A percentile compares a stretch with the other conserved stretches of the same genome.
Conservation (phyloP, 1,140 invertebrate species). For the Hirudo medicinalis region DNA sequence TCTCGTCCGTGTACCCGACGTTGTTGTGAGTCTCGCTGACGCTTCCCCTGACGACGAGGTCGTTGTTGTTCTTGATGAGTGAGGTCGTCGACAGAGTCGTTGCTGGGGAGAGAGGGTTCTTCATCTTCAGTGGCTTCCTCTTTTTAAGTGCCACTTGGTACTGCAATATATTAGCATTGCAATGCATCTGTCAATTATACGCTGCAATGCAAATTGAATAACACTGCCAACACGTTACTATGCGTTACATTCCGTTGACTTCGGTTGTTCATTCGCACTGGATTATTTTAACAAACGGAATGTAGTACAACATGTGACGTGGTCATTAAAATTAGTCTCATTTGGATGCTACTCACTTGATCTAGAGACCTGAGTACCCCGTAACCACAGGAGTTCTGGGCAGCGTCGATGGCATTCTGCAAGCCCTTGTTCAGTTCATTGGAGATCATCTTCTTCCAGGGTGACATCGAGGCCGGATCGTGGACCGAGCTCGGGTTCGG, state of each 20-base stretch:
- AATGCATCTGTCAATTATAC: too few relatives aligned
- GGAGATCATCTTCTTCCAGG: conserved; percentile 10
- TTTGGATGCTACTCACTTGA: neutral
- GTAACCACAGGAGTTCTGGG: neutral
- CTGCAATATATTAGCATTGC: too few relatives aligned
- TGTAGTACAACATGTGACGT: too few relatives aligned
- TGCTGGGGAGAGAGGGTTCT: neutral
- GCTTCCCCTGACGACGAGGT: neutral
- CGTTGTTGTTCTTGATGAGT: neutral
- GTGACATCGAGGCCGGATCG: neutral
- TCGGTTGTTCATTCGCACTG: too few relatives aligned
- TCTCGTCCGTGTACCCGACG: neutral
- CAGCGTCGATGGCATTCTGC: conserved; percentile 5
- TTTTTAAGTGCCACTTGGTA: too few relatives aligned
- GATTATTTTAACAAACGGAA: too few relatives aligned
- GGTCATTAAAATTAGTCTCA: neutral
- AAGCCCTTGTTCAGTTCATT: conserved; percentile 16
- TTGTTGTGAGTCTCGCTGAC: neutral
- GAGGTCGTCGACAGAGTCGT: conserved; percentile 1
- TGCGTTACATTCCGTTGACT: too few relatives aligned
- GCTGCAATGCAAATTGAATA: too few relatives aligned
- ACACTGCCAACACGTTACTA: too few relatives aligned
- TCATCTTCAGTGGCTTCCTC: too few relatives aligned
- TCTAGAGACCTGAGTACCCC: neutral
- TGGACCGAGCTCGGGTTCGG: neutral